Evolutionary conservation across 2,113 vertebrate genomes (phyloP).

Genomic region (Varanus salvator): DNA sequence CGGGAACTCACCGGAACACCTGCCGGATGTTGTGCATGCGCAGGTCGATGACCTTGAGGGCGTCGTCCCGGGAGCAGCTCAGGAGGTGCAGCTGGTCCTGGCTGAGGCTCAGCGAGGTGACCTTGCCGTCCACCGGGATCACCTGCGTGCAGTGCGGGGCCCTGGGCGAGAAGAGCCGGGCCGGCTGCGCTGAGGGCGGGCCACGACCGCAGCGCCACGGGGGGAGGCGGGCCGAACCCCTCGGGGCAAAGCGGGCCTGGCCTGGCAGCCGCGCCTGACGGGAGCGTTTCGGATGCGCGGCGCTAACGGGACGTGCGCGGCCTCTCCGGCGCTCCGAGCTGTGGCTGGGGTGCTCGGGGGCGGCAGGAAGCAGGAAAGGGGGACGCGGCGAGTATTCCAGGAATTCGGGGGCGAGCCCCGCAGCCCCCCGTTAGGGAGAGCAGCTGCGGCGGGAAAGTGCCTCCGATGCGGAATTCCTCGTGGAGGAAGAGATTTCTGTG

Average conservation of each 20-base stretch:
- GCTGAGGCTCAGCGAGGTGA: constrained; percentile 87
- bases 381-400: too few species aligned
- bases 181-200: background rate
- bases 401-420: background rate
- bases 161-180: constrained; percentile 60
- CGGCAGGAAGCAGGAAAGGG: too few species aligned
- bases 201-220: too few species aligned
- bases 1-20: constrained; percentile 80
- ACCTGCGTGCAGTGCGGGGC: constrained; percentile 77
- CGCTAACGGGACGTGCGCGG: background rate
- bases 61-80: constrained; percentile 88
- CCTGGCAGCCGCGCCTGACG: background rate
- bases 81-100: constrained; percentile 84
- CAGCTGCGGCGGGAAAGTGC: background rate
- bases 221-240: background rate
- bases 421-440: background rate
- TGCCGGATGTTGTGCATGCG: constrained; percentile 78
- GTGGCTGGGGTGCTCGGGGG: background rate
- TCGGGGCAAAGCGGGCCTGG: background rate
- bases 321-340: background rate
- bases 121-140: constrained; percentile 81
- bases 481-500: too few species aligned
- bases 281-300: too few species aligned
- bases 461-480: too few species aligned
- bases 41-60: constrained; percentile 86